Base-by-base conservation (phyloP, 2,113 vertebrate genomes). In the Aegotheles bennettii region DNA sequence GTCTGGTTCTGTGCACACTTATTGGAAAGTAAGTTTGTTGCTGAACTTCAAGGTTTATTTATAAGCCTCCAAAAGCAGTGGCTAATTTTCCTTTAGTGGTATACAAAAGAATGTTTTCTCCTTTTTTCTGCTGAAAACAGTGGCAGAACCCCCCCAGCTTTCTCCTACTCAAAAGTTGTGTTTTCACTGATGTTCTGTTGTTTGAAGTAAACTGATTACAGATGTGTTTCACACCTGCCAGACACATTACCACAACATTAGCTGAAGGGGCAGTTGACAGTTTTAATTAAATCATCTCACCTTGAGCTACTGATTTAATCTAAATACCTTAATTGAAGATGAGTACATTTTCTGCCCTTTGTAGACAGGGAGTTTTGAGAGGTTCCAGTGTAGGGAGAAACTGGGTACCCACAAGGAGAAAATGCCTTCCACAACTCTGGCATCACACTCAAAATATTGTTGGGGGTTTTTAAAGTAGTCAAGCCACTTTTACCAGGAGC, bases 231-330 rank as follows among this genome's bases (percentile, higher is more conserved):
- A 40, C 5, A 29, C 19, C 40, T 50, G 19, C 16, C 9, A 24
- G 38, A 35, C 18, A 28, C 1, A 3, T 33, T 35, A 26, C 36
- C 35, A 2, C 33, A 48, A 4, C 6, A 6, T 18, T 0, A 0
- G 6, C 12, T 24, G 29, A 77, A n/a, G 18, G 25, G 24, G 36
- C 26, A 40, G 23, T 4, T 33, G 18, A 29, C 11, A 29, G 12
- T 28, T 48, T 5, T 28, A 54, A 47, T 10, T 45, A 26, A 9
- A 20, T 31, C 8, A 5, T 3, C 23, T 64, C 35, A 19, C 7
- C 35, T 16, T 1, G 2, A 73, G 35, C 33, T 61, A 16, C 61
- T 61, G 13, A 24, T 20, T 17, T 9, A 71, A 20, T 4, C 51
- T 2, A 38, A 64, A 31, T 10, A 36, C 24, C 1, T 0, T 8